Evolutionary conservation across 2,797 vertebrate genomes (phyloP).

Genomic region (Gila robusta): DNA sequence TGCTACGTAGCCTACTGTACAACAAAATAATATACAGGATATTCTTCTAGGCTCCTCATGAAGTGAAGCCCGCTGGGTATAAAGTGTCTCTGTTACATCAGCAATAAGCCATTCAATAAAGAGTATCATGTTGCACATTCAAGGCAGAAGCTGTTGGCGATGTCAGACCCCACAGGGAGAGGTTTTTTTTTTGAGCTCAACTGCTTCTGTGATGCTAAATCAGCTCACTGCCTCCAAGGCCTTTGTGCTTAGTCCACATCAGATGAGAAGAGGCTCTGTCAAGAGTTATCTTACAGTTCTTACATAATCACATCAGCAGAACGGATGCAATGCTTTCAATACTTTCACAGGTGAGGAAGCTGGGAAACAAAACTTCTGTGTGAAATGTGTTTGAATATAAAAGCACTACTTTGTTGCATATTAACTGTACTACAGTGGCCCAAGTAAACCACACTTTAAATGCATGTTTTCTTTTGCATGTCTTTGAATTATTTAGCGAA

Average conservation of each 20-base stretch:
- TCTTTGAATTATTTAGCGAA: neutral
- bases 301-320: constrained; percentile 50
- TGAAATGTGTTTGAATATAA: constrained; percentile 16
- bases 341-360: constrained; percentile 22
- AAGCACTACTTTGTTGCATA: neutral
- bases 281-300: constrained; percentile 45
- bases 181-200: constrained; percentile 48
- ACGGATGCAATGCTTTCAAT: constrained; percentile 30
- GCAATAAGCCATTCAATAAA: constrained; percentile 46
- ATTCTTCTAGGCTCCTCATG: constrained; percentile 30
- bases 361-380: neutral
- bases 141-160: constrained; percentile 43
- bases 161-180: constrained; percentile 51
- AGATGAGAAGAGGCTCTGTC: constrained; percentile 43
- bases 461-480: neutral
- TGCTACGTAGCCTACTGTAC: neutral
- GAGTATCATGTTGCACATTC: constrained; percentile 53
- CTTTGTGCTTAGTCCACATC: constrained; percentile 49
- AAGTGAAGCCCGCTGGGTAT: constrained; percentile 44
- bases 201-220: constrained; percentile 38
- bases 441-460: neutral
- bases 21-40: constrained; percentile 19
- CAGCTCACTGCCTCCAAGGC: constrained; percentile 24
- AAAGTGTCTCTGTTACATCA: constrained; percentile 47
- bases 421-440: neutral